These are phyloP conservation scores for Gavia stellata DNA, from an alignment of 2,113 vertebrate genomes.

Conservation along the genomic window DNA sequence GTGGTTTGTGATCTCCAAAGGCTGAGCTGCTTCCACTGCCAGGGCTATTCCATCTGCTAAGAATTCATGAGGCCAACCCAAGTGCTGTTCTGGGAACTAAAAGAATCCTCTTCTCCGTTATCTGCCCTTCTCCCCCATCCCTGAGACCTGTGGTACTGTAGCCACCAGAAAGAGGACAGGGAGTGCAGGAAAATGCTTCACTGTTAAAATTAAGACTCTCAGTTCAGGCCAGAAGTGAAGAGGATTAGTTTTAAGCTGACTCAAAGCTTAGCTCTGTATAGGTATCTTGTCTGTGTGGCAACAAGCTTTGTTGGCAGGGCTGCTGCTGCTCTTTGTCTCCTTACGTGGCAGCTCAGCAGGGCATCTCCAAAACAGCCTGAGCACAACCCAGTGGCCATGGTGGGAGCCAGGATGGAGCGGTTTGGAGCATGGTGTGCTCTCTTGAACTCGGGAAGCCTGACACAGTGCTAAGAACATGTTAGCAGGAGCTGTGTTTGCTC, in stretches of 20 bases:
- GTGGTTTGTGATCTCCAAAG: background rate
- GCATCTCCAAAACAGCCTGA: background rate
- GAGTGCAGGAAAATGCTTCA: background rate
- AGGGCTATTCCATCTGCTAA: background rate
- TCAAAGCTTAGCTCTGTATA: background rate
- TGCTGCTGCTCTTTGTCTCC: background rate
- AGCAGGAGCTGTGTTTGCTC: background rate
- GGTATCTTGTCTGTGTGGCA: constrained; percentile 1
- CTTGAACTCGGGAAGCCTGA: background rate
- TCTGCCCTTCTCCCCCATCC: background rate
- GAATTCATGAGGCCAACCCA: background rate
- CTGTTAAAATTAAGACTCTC: background rate
- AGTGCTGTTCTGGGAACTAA: background rate
- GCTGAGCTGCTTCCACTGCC: background rate
- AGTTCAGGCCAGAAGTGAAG: background rate
- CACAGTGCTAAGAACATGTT: background rate
- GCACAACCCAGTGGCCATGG: background rate
- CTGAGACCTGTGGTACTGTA: background rate
- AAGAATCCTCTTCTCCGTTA: background rate
- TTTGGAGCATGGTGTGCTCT: background rate
- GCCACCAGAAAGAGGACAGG: background rate
- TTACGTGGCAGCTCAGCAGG: background rate
- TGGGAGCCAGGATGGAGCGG: background rate
- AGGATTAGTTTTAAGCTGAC: constrained; percentile 30
- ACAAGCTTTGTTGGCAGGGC: background rate